Evolutionary conservation across 2,888 invertebrate species (phyloP).

Genomic region (Mylabris sibirica): DNA sequence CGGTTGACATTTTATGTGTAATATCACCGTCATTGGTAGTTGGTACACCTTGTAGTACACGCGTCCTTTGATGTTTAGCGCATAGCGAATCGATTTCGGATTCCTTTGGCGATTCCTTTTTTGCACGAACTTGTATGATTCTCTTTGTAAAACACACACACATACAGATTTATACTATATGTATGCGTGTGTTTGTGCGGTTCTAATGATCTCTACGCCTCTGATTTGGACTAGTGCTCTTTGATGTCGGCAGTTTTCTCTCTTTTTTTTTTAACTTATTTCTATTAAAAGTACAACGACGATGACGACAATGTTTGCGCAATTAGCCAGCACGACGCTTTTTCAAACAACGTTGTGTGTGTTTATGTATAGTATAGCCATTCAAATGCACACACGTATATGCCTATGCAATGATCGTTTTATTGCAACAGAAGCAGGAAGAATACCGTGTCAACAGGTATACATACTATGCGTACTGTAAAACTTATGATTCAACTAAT

Average conservation of each 20-base stretch:
- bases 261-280: background rate
- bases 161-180: background rate
- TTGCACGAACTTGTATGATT: conserved; percentile 25
- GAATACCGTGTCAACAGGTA: background rate
- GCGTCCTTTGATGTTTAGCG: conserved; percentile 46
- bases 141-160: conserved; percentile 10
- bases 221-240: conserved; percentile 24
- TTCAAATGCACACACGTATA: background rate
- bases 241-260: conserved; percentile 22
- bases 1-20: conserved; percentile 52
- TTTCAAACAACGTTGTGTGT: conserved; percentile 8
- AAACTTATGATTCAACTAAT: background rate
- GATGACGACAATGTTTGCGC: conserved; percentile 15
- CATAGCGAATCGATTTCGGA: conserved; percentile 46
- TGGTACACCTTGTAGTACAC: conserved; percentile 47
- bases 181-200: background rate
- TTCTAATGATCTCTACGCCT: conserved; percentile 9
- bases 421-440: conserved; percentile 14
- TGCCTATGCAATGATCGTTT: background rate
- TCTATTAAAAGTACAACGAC: background rate
- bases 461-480: background rate
- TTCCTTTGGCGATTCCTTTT: conserved; percentile 38
- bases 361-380: background rate
- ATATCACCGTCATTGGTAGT: conserved; percentile 36
- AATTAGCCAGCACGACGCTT: conserved; percentile 16